These are phyloP conservation scores for Pterois miles DNA, from an alignment of 2,797 vertebrate species.

Conservation along the genomic window DNA sequence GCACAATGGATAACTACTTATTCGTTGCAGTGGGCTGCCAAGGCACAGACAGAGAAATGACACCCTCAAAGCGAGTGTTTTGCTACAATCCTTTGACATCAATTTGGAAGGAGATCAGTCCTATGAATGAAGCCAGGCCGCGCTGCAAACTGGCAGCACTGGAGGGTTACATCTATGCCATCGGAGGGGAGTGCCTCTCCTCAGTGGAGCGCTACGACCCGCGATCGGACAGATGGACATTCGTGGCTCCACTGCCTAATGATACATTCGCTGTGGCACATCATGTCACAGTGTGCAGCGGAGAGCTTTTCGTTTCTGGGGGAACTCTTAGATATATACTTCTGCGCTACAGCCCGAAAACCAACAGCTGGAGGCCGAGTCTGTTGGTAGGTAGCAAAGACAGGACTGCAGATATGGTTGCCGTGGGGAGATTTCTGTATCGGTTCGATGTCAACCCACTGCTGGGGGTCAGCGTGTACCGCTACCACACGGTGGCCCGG, in stretches of 20 bases:
- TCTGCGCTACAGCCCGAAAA: conserved; percentile 85
- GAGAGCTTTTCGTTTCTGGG: conserved; percentile 91
- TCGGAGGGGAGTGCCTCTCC: conserved; percentile 93
- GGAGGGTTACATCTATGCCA: conserved; percentile 91
- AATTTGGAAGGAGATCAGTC: conserved; percentile 91
- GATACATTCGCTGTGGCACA: conserved; percentile 94
- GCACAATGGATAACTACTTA: conserved; percentile 95
- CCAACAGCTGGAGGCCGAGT: conserved; percentile 84
- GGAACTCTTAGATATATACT: conserved; percentile 89
- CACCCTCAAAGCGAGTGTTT: conserved; percentile 90
- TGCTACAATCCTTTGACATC: conserved; percentile 92
- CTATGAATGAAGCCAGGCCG: conserved; percentile 91
- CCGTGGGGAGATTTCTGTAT: conserved; percentile 87
- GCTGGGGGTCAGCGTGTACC: conserved; percentile 86
- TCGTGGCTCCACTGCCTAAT: conserved; percentile 87
- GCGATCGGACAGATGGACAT: conserved; percentile 89
- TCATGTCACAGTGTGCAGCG: conserved; percentile 84
- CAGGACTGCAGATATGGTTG: conserved; percentile 87
- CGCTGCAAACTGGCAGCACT: conserved; percentile 92
- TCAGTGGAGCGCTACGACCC: conserved; percentile 94
- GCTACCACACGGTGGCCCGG: conserved; percentile 86
- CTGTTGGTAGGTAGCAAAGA: conserved; percentile 79
- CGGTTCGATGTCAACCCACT: conserved; percentile 89
- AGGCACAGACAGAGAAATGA: conserved; percentile 68
- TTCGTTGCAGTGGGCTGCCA: conserved; percentile 91